Conservation (phyloP, 1,140 invertebrate genomes). For the Cardiocondyla obscurior region DNA sequence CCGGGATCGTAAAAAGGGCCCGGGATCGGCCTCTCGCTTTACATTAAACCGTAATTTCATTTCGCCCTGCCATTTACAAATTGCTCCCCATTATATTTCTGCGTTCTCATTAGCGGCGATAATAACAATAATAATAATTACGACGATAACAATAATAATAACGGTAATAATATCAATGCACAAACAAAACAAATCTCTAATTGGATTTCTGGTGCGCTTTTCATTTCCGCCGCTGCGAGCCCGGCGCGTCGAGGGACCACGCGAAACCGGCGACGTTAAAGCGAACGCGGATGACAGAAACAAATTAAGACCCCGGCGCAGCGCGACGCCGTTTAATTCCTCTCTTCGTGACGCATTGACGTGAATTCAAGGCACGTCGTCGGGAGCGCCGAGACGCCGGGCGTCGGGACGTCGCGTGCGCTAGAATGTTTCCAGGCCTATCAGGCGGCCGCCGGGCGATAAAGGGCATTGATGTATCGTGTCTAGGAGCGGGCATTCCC, state of each 20-base stretch:
- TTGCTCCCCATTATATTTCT: slow-evolving; percentile 20
- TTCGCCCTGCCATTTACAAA: slow-evolving; percentile 21
- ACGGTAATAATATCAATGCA: slow-evolving; percentile 32
- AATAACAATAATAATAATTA: slow-evolving; percentile 4
- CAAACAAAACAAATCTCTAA: slow-evolving; percentile 35
- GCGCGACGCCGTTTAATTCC: slow-evolving; percentile 50
- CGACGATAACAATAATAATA: neutral
- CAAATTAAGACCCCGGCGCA: slow-evolving; percentile 61
- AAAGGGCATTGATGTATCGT: slow-evolving; percentile 69
- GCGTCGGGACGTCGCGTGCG: slow-evolving; percentile 55
- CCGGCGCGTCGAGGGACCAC: slow-evolving; percentile 13
- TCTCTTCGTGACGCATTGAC: slow-evolving; percentile 66
- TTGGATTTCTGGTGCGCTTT: slow-evolving; percentile 27
- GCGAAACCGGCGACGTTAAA: neutral
- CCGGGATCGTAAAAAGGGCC: neutral
- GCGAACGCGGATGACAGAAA: slow-evolving; percentile 39
- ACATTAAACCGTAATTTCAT: slow-evolving; percentile 33
- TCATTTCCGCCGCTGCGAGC: slow-evolving; percentile 29
- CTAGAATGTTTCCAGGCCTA: slow-evolving; percentile 56
- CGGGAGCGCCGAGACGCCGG: slow-evolving; percentile 43
- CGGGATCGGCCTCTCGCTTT: neutral
- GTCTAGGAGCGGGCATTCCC: slow-evolving; percentile 55
- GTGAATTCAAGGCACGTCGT: slow-evolving; percentile 67
- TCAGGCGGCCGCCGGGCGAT: slow-evolving; percentile 29
- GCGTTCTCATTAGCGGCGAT: slow-evolving; percentile 26